Conservation (phyloP, 2,797 vertebrate genomes). For the Rhynchonycteris naso region DNA sequence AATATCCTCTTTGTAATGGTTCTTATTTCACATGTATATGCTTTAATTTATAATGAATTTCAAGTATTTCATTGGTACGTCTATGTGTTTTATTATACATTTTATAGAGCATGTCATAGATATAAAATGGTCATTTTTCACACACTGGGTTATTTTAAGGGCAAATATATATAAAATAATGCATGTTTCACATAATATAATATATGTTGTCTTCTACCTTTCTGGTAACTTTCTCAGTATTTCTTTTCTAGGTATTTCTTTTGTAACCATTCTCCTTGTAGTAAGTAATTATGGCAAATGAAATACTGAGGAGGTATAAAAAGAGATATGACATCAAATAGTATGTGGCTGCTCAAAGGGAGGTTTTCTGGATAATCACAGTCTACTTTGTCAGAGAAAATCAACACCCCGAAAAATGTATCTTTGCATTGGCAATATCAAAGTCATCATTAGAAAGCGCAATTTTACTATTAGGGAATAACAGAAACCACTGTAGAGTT, state of each 20-base stretch:
- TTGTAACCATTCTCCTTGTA: neutral
- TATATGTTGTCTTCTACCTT: neutral
- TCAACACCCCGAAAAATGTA: neutral
- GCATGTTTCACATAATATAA: neutral
- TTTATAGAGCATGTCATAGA: neutral
- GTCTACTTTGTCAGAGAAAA: slow-evolving; percentile 25
- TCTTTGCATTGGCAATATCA: neutral
- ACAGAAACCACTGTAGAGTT: neutral
- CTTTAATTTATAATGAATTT: neutral
- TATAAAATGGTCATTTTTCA: neutral
- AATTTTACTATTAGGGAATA: neutral
- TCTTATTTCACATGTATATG: neutral
- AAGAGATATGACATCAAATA: neutral
- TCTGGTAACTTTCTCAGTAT: neutral
- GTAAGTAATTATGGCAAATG: neutral
- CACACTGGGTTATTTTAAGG: neutral
- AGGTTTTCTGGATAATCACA: neutral
- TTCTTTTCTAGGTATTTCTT: slow-evolving; percentile 22
- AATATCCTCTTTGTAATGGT: neutral
- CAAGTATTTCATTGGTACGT: neutral
- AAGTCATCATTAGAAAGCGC: neutral
- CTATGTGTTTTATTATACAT: neutral
- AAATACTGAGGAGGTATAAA: neutral
- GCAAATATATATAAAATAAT: neutral
- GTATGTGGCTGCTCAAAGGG: neutral